These are phyloP conservation scores for Champsocephalus gunnari DNA, from an alignment of 2,797 vertebrate species.

Conservation along the genomic window DNA sequence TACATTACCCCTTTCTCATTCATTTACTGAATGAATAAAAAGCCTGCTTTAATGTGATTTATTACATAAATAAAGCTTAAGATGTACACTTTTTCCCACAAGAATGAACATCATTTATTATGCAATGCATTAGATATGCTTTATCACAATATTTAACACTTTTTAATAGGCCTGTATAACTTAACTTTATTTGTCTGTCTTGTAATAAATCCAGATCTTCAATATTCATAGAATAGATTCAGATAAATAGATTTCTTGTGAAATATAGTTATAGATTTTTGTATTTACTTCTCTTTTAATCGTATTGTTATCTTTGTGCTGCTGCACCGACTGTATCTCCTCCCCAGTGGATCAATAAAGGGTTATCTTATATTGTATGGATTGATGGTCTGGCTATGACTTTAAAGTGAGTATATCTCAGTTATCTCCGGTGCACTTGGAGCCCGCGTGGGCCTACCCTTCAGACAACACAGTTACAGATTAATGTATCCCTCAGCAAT, in stretches of 20 bases:
- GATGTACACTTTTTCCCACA: background rate
- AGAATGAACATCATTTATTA: background rate
- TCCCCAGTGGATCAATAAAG: too few relatives aligned
- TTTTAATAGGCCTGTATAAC: background rate
- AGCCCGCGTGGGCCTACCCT: constrained; percentile 36
- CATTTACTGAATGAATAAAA: background rate
- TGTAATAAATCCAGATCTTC: background rate
- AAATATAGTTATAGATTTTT: too few relatives aligned
- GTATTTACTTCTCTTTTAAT: too few relatives aligned
- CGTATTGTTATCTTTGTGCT: too few relatives aligned
- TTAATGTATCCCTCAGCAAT: constrained; percentile 73
- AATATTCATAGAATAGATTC: background rate
- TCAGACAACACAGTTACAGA: constrained; percentile 65
- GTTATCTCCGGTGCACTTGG: background rate
- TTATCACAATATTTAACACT: background rate
- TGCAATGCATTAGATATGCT: too few relatives aligned
- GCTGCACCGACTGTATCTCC: too few relatives aligned
- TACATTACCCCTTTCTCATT: background rate
- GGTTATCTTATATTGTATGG: too few relatives aligned
- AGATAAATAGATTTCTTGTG: too few relatives aligned
- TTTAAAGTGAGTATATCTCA: background rate
- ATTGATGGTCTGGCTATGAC: background rate
- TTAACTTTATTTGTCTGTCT: background rate
- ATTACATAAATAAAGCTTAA: background rate
- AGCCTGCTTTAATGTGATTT: background rate